phyloP scores from a whole-genome alignment of 2,113 vertebrate genomes.

The Tor tambroides region DNA sequence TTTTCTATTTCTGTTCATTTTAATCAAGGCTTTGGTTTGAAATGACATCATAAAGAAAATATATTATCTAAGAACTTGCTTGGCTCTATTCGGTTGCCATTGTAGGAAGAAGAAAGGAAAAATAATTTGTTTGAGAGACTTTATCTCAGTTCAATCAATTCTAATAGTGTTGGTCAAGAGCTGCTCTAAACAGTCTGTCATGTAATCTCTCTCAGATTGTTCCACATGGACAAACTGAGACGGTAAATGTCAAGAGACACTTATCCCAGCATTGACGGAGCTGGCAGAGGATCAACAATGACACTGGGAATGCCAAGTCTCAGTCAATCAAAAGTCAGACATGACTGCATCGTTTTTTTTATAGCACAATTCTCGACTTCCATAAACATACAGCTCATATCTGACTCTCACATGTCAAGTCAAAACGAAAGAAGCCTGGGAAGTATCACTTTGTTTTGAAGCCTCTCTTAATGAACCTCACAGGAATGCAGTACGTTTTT shows the following conservation, averaged over 20 bases:
- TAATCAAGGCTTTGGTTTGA: conserved; percentile 18
- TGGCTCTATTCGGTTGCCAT: not conserved
- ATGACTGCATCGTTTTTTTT: conserved; percentile 24
- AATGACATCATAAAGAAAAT: not conserved
- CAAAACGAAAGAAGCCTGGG: not conserved
- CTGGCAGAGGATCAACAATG: conserved; percentile 49
- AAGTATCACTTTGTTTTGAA: not conserved
- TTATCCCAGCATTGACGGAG: conserved; percentile 49
- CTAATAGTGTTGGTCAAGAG: conserved; percentile 26
- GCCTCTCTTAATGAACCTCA: not conserved
- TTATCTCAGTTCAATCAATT: conserved; percentile 49
- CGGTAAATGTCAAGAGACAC: conserved; percentile 53
- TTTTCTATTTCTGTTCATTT: not conserved
- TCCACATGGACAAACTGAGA: conserved; percentile 36
- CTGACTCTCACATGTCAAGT: not conserved
- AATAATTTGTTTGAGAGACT: not conserved
- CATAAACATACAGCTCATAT: conserved; percentile 15
- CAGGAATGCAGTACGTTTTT: not conserved
- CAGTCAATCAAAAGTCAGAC: conserved; percentile 53
- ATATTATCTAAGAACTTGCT: not conserved
- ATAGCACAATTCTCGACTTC: not conserved
- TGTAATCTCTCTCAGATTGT: conserved; percentile 35
- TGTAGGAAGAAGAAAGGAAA: conserved; percentile 16
- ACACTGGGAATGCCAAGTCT: conserved; percentile 45
- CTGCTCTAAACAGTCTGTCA: conserved; percentile 54